phyloP scores from a whole-genome alignment of 35 echinoderm and acorn worm genomes.

The Ophioderma brevispina region DNA sequence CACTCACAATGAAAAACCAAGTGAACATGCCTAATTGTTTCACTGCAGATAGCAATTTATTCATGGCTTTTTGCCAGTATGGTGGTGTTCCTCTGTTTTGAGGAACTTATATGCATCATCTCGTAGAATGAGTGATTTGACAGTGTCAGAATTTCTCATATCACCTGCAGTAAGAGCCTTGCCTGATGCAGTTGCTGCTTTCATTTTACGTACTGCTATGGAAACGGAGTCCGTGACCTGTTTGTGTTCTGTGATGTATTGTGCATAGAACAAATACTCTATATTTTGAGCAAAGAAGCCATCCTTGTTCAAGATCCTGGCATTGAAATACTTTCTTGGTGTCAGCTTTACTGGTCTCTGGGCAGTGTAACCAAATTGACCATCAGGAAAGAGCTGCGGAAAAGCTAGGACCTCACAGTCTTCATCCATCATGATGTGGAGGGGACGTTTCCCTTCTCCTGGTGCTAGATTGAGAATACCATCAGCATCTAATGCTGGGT shows the following conservation, averaged over 20 bases:
- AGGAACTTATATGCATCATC: constrained; percentile 51
- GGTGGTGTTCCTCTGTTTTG: constrained; percentile 9
- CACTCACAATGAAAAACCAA: constrained; percentile 73
- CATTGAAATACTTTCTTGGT: constrained; percentile 14
- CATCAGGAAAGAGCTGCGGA: constrained; percentile 9
- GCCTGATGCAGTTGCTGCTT: background rate
- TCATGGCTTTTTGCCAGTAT: constrained; percentile 45
- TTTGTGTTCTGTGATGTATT: constrained; percentile 30
- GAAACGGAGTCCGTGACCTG: background rate
- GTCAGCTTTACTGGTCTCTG: constrained; percentile 1
- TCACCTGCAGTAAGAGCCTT: background rate
- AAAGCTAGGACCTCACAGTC: constrained; percentile 6
- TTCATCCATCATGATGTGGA: background rate
- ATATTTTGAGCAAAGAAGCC: constrained; percentile 24
- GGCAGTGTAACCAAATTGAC: background rate
- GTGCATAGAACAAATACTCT: constrained; percentile 45
- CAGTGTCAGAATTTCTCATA: background rate
- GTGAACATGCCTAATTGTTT: constrained; percentile 56
- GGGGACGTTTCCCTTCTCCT: background rate
- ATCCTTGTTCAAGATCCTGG: constrained; percentile 7
- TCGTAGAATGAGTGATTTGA: constrained; percentile 10
- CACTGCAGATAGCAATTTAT: constrained; percentile 37
- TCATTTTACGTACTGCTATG: constrained; percentile 9
- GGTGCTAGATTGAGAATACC: no score
- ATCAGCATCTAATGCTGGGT: no score